Evolutionary conservation across 1,140 invertebrate genomes (phyloP).

Genomic region (Zaprionus gabonicus): DNA sequence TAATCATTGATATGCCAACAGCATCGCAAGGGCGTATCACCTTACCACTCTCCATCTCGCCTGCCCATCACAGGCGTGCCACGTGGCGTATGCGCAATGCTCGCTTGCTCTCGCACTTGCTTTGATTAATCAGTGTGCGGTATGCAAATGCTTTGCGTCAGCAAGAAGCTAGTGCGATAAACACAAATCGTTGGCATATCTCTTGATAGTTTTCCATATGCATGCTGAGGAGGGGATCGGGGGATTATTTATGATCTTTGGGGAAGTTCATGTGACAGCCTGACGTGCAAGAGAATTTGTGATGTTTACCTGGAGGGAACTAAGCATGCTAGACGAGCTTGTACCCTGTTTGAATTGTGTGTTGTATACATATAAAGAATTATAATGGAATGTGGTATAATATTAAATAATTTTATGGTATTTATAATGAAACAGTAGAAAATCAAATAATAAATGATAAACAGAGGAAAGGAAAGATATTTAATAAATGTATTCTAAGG

Average conservation of each 20-base stretch:
- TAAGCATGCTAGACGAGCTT: not conserved
- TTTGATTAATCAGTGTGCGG: constrained; percentile 41
- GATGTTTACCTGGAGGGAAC: not conserved
- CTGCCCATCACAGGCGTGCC: constrained; percentile 1
- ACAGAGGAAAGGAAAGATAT: not conserved
- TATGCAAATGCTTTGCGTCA: constrained; percentile 35
- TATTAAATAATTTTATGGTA: no score
- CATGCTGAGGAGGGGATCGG: not conserved
- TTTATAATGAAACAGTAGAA: not conserved
- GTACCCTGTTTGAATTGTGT: not conserved
- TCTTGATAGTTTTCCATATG: constrained; percentile 12
- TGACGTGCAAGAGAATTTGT: not conserved
- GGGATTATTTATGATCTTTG: constrained; percentile 1
- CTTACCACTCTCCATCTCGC: constrained; percentile 13
- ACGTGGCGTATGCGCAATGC: constrained; percentile 75
- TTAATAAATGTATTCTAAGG: no score
- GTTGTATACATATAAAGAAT: no score
- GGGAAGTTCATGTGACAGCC: not conserved
- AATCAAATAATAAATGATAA: not conserved
- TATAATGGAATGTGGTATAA: no score
- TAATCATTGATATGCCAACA: constrained; percentile 66
- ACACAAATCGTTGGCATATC: constrained; percentile 13
- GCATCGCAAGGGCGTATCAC: constrained; percentile 23
- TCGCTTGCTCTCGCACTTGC: not conserved
- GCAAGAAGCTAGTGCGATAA: constrained; percentile 24